Base-by-base conservation (phyloP, 2,113 vertebrate genomes). In the Poeciliopsis occidentalis region DNA sequence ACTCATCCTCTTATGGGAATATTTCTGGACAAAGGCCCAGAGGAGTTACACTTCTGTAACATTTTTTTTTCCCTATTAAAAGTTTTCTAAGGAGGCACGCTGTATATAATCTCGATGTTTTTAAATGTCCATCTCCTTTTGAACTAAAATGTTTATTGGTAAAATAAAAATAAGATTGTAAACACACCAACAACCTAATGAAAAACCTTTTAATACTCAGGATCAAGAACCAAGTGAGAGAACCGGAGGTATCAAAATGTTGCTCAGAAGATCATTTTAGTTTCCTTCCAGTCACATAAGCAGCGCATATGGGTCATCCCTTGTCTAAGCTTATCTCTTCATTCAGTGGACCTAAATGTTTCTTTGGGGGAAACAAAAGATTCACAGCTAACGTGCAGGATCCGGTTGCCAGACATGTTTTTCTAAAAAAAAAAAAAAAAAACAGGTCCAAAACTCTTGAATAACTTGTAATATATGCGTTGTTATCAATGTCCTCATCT, bases 291-390 rank as follows among this genome's bases (percentile, higher is more conserved):
- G 29, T 7, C 37, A 63, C 30, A 68, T 1, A 15, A 60, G 8
- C n/a, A 32, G 17, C 17, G 81, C 44, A 88, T 79, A 8, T 12
- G 24, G 87, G 82, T 82, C 82, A 70, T 78, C 69, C 2, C 15
- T 73, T 61, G 24, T 71, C 64, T 79, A 15, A 68, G 19, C 10
- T 71, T 5, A 31, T 76, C 12, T 69, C 27, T 69, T 44, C 6
- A 29, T 67, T 24, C n/a, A 65, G 69, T 13, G 4, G n/a, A 24
- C 64, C 19, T 4, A 41, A 41, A 44, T 8, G 10, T 61, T 62
- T 60, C 29, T 69, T 62, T 54, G 1, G 27, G 10, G 4, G 19
- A 31, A n/a, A 15, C 1, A 60, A 72, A 67, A 57, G 15, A 71
- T 12, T 26, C 37, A n/a, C 32, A n/a, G 32, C 62, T 32, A 64